Conservation (phyloP, 1,140 invertebrate species). For the Oreohelix idahoensis region DNA sequence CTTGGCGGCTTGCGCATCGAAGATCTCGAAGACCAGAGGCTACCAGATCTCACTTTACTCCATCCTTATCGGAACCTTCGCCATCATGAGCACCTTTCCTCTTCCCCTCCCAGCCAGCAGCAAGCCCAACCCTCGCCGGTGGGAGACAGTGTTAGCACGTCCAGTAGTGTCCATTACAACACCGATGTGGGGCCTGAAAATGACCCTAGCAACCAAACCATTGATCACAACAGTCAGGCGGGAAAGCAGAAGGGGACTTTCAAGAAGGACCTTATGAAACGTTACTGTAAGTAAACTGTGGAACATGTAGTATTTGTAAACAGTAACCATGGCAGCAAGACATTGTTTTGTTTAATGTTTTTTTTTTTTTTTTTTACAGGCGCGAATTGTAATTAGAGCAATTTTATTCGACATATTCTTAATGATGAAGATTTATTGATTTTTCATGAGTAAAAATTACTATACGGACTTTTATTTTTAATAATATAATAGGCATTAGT, state of each 20-base stretch:
- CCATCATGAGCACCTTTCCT: neutral
- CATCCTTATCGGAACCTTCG: neutral
- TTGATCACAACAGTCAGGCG: conserved; percentile 18
- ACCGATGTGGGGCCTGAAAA: conserved; percentile 5
- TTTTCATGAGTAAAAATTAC: no score
- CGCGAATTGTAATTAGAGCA: no score
- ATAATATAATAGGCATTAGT: no score
- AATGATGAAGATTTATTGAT: no score
- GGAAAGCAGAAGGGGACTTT: conserved; percentile 38
- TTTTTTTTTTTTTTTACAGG: no score
- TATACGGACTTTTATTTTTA: no score
- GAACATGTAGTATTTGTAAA: no score
- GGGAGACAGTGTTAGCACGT: neutral
- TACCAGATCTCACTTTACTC: neutral
- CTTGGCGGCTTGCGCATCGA: neutral
- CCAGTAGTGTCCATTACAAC: neutral
- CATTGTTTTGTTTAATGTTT: no score
- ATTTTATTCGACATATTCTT: no score
- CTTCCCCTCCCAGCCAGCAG: neutral
- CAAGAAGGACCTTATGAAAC: conserved; percentile 55
- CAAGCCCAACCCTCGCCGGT: neutral
- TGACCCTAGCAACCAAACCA: conserved; percentile 17
- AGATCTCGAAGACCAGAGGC: neutral
- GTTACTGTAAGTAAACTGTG: conserved; percentile 52
- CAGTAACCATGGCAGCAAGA: no score